Evolutionary conservation across 2,113 vertebrate species (phyloP).

Genomic region (Nestor notabilis): DNA sequence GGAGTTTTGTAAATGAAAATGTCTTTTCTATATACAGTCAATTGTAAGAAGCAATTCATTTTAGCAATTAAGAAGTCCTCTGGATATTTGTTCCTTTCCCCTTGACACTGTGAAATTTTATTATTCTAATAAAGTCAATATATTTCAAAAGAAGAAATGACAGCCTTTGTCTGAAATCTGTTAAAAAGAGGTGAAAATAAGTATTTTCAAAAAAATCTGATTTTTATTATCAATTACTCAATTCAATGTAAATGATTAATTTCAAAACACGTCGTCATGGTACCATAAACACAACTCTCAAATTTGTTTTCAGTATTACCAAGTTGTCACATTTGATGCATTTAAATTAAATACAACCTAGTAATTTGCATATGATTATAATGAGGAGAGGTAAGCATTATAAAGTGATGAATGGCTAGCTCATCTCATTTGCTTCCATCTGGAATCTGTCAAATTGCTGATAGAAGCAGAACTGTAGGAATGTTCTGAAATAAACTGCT

Average conservation of each 20-base stretch:
- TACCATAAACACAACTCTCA: background rate
- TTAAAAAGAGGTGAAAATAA: background rate
- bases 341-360: slow-evolving; percentile 6
- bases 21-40: background rate
- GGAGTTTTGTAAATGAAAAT: background rate
- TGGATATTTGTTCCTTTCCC: background rate
- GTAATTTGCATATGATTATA: background rate
- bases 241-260: background rate
- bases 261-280: background rate
- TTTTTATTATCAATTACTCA: background rate
- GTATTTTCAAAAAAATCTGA: background rate
- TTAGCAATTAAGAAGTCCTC: background rate
- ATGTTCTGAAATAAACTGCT: background rate
- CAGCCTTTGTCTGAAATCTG: background rate
- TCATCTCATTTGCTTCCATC: background rate
- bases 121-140: background rate
- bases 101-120: background rate
- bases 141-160: background rate
- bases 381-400: background rate
- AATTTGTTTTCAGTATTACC: background rate
- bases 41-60: background rate
- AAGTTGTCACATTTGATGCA: background rate
- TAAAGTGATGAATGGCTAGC: background rate
- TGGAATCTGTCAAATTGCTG: background rate
- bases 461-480: background rate